These are phyloP conservation scores for Piscicola geometra DNA, from an alignment of 2,888 invertebrate species.

Conservation along the genomic window DNA sequence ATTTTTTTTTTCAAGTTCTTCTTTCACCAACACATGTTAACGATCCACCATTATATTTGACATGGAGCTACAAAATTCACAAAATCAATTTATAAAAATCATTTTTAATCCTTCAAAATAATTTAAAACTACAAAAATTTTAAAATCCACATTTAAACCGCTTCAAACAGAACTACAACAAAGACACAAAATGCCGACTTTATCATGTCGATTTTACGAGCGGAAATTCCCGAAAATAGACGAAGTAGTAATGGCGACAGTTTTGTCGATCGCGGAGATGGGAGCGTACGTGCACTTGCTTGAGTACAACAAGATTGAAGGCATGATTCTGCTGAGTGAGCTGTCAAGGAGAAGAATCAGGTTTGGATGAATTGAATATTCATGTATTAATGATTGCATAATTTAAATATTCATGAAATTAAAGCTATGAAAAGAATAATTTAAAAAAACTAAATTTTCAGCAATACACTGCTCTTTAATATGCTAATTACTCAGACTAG, in stretches of 20 bases:
- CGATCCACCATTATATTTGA: too few species aligned
- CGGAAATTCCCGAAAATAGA: slow-evolving; percentile 62
- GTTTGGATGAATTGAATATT: neutral
- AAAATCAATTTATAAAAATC: neutral
- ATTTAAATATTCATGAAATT: too few species aligned
- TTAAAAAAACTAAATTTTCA: too few species aligned
- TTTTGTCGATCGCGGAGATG: slow-evolving; percentile 95
- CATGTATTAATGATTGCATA: too few species aligned
- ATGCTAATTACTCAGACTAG: too few species aligned
- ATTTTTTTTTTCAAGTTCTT: too few species aligned
- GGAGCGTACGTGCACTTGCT: slow-evolving; percentile 95
- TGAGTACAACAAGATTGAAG: slow-evolving; percentile 98
- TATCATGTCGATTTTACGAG: slow-evolving; percentile 50
- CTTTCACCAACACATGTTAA: too few species aligned
- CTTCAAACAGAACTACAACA: neutral
- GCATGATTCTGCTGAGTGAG: slow-evolving; percentile 94
- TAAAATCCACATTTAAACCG: neutral
- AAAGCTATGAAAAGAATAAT: too few species aligned
- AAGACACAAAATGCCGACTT: slow-evolving; percentile 44
- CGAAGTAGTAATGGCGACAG: slow-evolving; percentile 99
- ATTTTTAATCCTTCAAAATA: neutral
- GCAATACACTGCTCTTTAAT: too few species aligned
- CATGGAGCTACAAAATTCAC: too few species aligned
- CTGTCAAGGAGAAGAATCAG: slow-evolving; percentile 90
- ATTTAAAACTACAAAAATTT: neutral